Percentiles rank a stretch among this genome's conserved stretches.
These are phyloP conservation scores for Pipistrellus pipistrellus DNA, from an alignment of 2,797 vertebrate species.

Conservation along the genomic window DNA sequence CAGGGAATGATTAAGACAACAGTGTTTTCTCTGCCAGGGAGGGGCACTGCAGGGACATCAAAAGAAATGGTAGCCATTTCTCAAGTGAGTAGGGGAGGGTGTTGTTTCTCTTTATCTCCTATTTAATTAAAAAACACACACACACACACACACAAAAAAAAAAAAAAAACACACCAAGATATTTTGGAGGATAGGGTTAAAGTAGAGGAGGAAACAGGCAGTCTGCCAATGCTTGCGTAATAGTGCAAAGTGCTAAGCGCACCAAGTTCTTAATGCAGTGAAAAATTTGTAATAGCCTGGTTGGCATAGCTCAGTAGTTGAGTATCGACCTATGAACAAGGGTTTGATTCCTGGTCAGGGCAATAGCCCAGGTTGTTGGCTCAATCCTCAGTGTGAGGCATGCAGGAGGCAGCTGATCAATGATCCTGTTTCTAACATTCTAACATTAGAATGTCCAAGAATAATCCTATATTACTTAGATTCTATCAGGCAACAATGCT, in stretches of 20 bases:
- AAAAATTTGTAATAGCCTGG: background rate
- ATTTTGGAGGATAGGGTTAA: background rate
- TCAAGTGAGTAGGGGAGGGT: background rate
- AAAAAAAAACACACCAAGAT: too few relatives aligned
- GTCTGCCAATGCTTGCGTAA: background rate
- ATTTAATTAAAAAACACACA: background rate
- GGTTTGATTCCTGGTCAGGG: too few relatives aligned
- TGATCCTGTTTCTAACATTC: too few relatives aligned
- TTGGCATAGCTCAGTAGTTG: too few relatives aligned
- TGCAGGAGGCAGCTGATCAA: too few relatives aligned
- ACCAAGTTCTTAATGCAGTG: background rate
- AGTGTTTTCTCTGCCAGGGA: background rate
- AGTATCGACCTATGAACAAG: too few relatives aligned
- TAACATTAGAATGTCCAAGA: background rate
- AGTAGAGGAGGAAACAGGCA: background rate
- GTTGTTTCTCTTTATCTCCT: background rate
- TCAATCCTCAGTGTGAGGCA: too few relatives aligned
- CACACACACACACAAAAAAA: background rate
- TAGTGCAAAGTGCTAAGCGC: background rate
- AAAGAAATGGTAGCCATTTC: background rate
- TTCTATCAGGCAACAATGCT: background rate
- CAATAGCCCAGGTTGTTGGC: too few relatives aligned
- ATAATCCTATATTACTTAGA: slow-evolving; percentile 23
- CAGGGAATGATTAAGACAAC: background rate
- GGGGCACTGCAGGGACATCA: background rate